A percentile compares a stretch with the other conserved stretches of the same genome.
Conservation (phyloP, 2,113 vertebrate genomes). For the Bufo bufo region DNA sequence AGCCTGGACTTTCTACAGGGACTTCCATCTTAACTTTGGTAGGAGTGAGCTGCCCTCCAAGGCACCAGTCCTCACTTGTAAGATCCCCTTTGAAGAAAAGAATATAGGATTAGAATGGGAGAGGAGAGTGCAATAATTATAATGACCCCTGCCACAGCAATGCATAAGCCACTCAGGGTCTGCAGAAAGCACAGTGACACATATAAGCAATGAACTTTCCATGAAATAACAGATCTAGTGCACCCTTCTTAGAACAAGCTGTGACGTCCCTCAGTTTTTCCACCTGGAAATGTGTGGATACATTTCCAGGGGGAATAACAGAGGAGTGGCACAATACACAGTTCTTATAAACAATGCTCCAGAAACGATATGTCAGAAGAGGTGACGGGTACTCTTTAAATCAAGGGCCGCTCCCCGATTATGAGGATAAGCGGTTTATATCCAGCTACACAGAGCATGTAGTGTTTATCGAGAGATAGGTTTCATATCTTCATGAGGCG, state of each 20-base stretch:
- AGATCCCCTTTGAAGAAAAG: slow-evolving; percentile 74
- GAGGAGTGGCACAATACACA: no score
- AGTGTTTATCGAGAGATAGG: background rate
- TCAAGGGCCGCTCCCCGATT: background rate
- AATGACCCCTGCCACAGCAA: background rate
- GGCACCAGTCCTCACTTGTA: slow-evolving; percentile 86
- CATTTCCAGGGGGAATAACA: no score
- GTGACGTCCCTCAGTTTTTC: no score
- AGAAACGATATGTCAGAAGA: background rate
- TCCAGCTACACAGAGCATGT: background rate
- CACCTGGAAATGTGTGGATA: no score
- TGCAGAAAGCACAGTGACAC: background rate
- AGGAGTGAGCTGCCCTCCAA: slow-evolving; percentile 77
- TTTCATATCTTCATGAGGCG: background rate
- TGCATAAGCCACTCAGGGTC: background rate
- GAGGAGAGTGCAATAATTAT: background rate
- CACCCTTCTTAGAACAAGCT: no score
- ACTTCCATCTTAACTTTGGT: slow-evolving; percentile 83
- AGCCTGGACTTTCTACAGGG: slow-evolving; percentile 75
- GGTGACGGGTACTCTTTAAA: background rate
- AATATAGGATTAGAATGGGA: slow-evolving; percentile 41
- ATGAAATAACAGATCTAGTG: no score
- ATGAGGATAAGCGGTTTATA: background rate
- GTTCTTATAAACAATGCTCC: no score
- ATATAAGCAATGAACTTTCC: background rate